Evolutionary conservation across 1,140 invertebrate species (phyloP), one percentile per base, ranked within the genome.

Genomic region (Aethina tumida): DNA sequence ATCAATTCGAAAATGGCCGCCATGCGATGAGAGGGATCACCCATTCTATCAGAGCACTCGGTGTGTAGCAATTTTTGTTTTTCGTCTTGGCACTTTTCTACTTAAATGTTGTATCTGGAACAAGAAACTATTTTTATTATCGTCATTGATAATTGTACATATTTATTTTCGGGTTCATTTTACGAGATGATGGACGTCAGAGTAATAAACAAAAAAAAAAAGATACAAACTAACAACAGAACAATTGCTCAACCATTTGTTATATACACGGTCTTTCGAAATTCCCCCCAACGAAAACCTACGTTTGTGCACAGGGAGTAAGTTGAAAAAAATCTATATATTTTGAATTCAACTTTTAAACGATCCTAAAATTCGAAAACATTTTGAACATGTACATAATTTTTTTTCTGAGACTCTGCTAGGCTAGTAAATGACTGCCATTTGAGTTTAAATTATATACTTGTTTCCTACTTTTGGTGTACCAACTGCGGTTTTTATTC

Each of bases 71-170:
- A 37, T 36, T 33, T 32, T 38, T 39, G 19, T 32, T 39, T 39
- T 43, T 43, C 28, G 21, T 39, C 15, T 39, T 45, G 43, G 43
- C 41, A 45, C 46, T 32, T 41, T 42, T 41, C 39, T 45, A 39
- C 26, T 39, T 49, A 37, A 41, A 41, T 45, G 34, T 45, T 38
- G 35, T 34, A 17, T 28, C 22, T 27, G 41, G 41, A 33, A 38
- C n/a, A 24, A 48, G 30, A 36, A 18, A 33, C 19, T 31, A 16
- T 25, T 44, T 48, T 41, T 39, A 48, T 45, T 38, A 39, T 45
- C 37, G 26, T 43, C 45, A 43, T 49, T 45, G 26, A 49, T 45
- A 49, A 44, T 48, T 29, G 18, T 44, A 39, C 13, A 13, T 29
- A 18, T 36, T 24, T 37, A 37, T 35, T 20, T 27, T 33, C 32